A percentile compares a stretch with the other conserved stretches of the same genome.
phyloP scores from a whole-genome alignment of 2,797 vertebrate species.

The Enteromius treurensis region DNA sequence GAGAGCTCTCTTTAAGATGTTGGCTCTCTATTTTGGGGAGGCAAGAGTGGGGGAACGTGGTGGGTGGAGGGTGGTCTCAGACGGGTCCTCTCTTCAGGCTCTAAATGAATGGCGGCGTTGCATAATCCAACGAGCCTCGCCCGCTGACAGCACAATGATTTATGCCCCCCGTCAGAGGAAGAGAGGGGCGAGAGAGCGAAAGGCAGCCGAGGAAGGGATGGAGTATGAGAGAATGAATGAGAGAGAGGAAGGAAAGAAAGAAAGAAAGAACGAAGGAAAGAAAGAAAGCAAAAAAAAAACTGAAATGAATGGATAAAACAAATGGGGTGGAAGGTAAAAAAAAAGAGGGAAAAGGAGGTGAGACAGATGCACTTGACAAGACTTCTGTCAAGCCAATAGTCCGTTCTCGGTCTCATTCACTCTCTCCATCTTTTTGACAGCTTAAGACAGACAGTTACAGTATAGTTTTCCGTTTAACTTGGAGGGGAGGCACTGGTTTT shows the following conservation, averaged over 20 bases:
- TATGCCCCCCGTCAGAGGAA: conserved; percentile 86
- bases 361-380: conserved; percentile 87
- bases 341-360: conserved; percentile 77
- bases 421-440: conserved; percentile 36
- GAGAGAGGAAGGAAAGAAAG: conserved; percentile 6
- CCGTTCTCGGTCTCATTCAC: conserved; percentile 70
- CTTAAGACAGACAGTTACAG: conserved; percentile 49
- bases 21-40: conserved; percentile 63
- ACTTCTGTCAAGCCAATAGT: conserved; percentile 77
- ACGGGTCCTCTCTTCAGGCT: conserved; percentile 64
- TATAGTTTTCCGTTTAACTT: not conserved
- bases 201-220: conserved; percentile 80
- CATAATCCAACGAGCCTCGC: conserved; percentile 82
- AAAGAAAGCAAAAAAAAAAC: not conserved
- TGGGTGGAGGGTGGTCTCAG: conserved; percentile 69
- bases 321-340: conserved; percentile 81
- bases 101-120: conserved; percentile 86
- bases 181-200: conserved; percentile 79
- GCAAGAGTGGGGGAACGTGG: conserved; percentile 53
- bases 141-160: conserved; percentile 89
- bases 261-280: not conserved
- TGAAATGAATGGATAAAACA: conserved; percentile 64
- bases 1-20: conserved; percentile 64
- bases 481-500: not conserved
- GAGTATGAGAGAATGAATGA: conserved; percentile 49